Percentiles rank a stretch among this genome's conserved stretches.
These are phyloP conservation scores for Dendrolimus houi DNA, from an alignment of 2,888 invertebrate genomes.

Conservation along the genomic window DNA sequence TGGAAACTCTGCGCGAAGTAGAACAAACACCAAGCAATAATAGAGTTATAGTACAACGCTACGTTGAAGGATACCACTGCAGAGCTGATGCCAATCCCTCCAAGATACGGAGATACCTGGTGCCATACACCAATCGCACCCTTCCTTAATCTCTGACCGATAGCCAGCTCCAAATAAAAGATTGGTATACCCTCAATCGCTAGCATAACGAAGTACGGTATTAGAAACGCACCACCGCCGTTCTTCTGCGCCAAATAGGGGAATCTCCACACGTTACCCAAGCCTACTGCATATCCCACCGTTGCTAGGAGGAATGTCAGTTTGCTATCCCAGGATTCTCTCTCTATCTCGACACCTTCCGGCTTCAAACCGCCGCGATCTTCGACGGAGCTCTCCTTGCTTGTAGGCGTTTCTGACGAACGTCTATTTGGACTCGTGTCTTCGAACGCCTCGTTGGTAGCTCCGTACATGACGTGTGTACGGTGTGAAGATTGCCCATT, in stretches of 20 bases:
- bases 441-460: constrained; percentile 89
- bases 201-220: constrained; percentile 97
- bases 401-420: constrained; percentile 64
- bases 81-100: constrained; percentile 94
- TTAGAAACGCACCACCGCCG: constrained; percentile 97
- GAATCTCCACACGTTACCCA: constrained; percentile 97
- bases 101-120: constrained; percentile 91
- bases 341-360: constrained; percentile 83
- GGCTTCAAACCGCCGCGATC: constrained; percentile 80
- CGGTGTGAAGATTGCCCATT: constrained; percentile 74
- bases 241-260: constrained; percentile 96
- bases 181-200: constrained; percentile 96
- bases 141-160: constrained; percentile 94
- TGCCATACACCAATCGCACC: constrained; percentile 98
- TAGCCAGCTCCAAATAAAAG: constrained; percentile 96
- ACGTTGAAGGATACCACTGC: constrained; percentile 98
- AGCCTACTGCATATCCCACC: constrained; percentile 95
- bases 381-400: constrained; percentile 80
- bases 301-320: constrained; percentile 94
- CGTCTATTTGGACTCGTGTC: constrained; percentile 64
- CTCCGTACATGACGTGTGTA: constrained; percentile 83
- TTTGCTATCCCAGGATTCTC: constrained; percentile 96
- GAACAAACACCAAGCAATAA: constrained; percentile 98
- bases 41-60: constrained; percentile 97
- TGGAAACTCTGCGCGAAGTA: constrained; percentile 96